phyloP scores from a whole-genome alignment of 2,113 vertebrate species.

The Colius striatus region DNA sequence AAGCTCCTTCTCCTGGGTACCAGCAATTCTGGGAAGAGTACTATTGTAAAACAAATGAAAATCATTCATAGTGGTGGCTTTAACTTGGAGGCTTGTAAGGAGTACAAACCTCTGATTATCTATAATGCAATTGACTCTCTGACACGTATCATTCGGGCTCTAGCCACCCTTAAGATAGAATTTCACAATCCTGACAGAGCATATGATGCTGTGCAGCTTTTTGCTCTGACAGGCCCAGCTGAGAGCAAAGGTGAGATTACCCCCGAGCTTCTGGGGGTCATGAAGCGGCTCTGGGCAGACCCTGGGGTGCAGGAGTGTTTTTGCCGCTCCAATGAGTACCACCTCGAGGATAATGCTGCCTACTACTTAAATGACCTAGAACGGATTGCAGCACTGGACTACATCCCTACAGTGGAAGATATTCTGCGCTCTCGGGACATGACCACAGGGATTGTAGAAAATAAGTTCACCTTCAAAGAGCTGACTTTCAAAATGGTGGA shows the following conservation, averaged over 20 bases:
- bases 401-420: conserved; percentile 97
- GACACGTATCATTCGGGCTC: conserved; percentile 95
- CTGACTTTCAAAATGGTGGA: conserved; percentile 99
- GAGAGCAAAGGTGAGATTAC: conserved; percentile 99
- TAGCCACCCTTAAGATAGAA: conserved; percentile 95
- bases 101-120: conserved; percentile 97
- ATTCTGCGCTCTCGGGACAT: conserved; percentile 98
- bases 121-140: conserved; percentile 99
- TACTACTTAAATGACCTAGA: conserved; percentile 99
- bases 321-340: conserved; percentile 96
- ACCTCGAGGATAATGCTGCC: conserved; percentile 97
- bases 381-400: conserved; percentile 92
- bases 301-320: conserved; percentile 96
- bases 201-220: conserved; percentile 97
- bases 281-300: conserved; percentile 96
- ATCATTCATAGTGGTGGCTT: conserved; percentile 98
- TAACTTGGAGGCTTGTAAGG: conserved; percentile 97
- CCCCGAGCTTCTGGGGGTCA: conserved; percentile 92
- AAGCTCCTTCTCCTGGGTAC: conserved; percentile 96
- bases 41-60: conserved; percentile 99
- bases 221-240: conserved; percentile 93
- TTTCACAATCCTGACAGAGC: conserved; percentile 97
- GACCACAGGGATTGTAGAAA: conserved; percentile 99
- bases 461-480: conserved; percentile 99
- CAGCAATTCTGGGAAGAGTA: conserved; percentile 99